Conservation (phyloP, 2,888 invertebrate species). For the Panorpa germanica region DNA sequence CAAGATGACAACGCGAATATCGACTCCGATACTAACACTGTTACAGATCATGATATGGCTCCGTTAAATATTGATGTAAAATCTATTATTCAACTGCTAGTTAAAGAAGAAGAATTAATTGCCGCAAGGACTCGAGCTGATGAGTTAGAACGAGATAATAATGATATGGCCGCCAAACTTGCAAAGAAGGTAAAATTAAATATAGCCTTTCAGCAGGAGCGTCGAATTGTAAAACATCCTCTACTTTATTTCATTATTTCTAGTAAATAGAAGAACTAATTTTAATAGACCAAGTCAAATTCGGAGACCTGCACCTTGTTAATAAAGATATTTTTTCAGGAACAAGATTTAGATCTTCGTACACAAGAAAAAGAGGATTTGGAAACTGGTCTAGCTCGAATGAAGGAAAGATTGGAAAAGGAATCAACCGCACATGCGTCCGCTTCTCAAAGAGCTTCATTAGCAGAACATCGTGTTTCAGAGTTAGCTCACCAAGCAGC, state of each 20-base stretch:
- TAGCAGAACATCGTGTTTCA: conserved; percentile 32
- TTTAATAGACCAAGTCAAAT: no score
- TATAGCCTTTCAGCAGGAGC: no score
- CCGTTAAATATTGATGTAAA: conserved; percentile 80
- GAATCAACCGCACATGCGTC: conserved; percentile 78
- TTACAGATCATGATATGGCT: conserved; percentile 71
- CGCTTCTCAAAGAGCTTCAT: conserved; percentile 51
- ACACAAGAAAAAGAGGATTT: conserved; percentile 86
- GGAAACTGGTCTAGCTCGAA: conserved; percentile 58
- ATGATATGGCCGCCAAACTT: conserved; percentile 67
- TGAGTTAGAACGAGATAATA: conserved; percentile 73
- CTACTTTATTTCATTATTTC: no score
- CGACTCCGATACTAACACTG: conserved; percentile 20
- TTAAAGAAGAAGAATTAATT: conserved; percentile 83
- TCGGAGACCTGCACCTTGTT: no score
- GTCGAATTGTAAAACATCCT: no score
- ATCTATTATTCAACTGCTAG: conserved; percentile 74
- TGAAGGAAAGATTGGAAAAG: conserved; percentile 75
- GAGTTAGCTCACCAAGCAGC: conserved; percentile 46
- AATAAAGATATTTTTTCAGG: no score
- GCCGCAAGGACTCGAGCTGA: conserved; percentile 75
- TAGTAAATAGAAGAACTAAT: no score
- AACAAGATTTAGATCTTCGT: conserved; percentile 78
- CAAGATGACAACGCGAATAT: conserved; percentile 13
- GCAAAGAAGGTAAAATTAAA: conserved; percentile 47